Evolutionary conservation across 2,888 invertebrate species (phyloP), one percentile per base, ranked within the genome.

Genomic region (Drosophila rubida): DNA sequence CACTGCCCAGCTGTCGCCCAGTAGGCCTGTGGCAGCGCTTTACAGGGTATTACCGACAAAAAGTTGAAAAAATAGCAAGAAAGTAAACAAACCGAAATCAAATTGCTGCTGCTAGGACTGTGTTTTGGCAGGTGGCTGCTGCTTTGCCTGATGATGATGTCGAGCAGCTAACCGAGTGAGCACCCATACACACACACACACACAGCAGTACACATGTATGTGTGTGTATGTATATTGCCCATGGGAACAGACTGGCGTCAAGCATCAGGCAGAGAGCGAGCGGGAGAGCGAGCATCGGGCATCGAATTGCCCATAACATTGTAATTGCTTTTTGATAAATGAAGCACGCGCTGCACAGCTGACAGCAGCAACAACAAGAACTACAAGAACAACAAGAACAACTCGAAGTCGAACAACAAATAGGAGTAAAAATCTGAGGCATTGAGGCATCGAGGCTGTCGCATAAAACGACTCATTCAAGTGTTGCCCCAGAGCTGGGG

Each of bases 271-370:
- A 37, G n/a, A n/a, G 35, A 35, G 35, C 6, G 30, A 30, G 30
- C 2, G n/a, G 4, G 32, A 27, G 27, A 37, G 19, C 45, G 23
- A 42, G 58, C 69, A 66, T 70, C 68, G 64, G 57, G 77, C 75
- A 80, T 81, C 79, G 78, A 80, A 80, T 78, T 77, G 77, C 69
- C 74, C 58, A 85, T 78, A 82, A 85, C 83, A 82, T 82, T 85
- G 81, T 82, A 82, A 82, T 82, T 82, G 81, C 81, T 82, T 82
- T 85, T 82, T 82, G 81, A 82, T 82, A 82, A 82, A 82, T 82
- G 81, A 82, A 82, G 85, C 81, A 85, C 81, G 83, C 85, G 85
- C 83, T 82, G 81, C 82, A 85, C 78, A 82, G 75, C 78, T 82
- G 81, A 82, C 81, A 85, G 85, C 72, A 66, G 41, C 60, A 72